A percentile compares a stretch with the other conserved stretches of the same genome.
Evolutionary conservation across 2,888 invertebrate genomes (phyloP).

Genomic region (Pyrrhia umbra): DNA sequence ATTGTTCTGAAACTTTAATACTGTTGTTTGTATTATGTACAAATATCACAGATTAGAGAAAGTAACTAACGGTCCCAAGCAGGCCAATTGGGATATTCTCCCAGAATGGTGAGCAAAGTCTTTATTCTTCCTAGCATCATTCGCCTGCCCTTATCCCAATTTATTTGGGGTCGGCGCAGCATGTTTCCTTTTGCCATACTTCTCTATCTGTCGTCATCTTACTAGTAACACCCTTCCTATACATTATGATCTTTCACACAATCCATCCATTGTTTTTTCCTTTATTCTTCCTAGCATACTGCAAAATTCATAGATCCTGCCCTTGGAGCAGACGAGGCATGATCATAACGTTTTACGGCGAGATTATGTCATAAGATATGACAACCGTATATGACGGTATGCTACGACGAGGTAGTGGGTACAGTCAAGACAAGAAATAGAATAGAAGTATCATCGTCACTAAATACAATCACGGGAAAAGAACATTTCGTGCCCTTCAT

Average conservation of each 20-base stretch:
- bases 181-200: too few relatives aligned
- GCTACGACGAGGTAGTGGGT: not conserved
- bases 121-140: too few relatives aligned
- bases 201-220: too few relatives aligned
- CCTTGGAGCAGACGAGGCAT: conserved; percentile 12
- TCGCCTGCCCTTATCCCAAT: too few relatives aligned
- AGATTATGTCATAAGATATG: conserved; percentile 21
- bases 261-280: too few relatives aligned
- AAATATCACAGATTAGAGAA: too few relatives aligned
- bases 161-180: too few relatives aligned
- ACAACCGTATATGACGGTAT: conserved; percentile 1
- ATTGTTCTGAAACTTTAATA: not conserved
- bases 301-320: conserved; percentile 20
- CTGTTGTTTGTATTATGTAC: not conserved
- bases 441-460: conserved; percentile 12
- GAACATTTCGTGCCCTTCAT: too few relatives aligned
- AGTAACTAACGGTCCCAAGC: not conserved
- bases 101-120: not conserved
- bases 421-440: too few relatives aligned
- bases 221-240: too few relatives aligned
- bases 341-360: conserved; percentile 40
- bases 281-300: too few relatives aligned
- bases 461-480: not conserved
- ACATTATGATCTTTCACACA: too few relatives aligned
- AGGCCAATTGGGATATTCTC: conserved; percentile 3